These are phyloP conservation scores for Microcebus tavaratra DNA, from an alignment of 2,113 vertebrate genomes.

Conservation along the genomic window DNA sequence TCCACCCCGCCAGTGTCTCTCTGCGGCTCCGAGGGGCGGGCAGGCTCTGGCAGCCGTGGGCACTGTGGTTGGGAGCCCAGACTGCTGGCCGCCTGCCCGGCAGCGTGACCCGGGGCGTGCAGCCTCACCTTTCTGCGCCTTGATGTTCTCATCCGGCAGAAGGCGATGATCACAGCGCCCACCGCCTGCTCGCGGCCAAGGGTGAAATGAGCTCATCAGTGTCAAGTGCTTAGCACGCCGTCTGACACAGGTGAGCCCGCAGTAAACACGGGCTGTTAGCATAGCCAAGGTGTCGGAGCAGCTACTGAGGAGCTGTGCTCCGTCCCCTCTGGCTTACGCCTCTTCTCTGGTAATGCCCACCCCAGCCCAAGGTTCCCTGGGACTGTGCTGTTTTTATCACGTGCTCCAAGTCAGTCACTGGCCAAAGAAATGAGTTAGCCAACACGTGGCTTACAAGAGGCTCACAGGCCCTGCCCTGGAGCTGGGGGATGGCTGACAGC, in stretches of 20 bases:
- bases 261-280: not conserved
- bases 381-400: not conserved
- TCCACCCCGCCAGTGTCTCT: not conserved
- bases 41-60: not conserved
- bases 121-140: not conserved
- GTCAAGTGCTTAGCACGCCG: not conserved
- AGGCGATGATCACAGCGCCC: not conserved
- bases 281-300: not conserved
- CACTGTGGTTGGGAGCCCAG: not conserved
- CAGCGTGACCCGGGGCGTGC: not conserved
- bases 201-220: not conserved
- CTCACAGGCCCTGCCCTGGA: not conserved
- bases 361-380: not conserved
- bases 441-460: not conserved
- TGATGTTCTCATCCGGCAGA: not conserved
- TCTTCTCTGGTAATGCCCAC: not conserved
- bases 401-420: not conserved
- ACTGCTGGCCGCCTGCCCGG: not conserved
- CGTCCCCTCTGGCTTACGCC: not conserved
- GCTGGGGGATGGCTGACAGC: fast-evolving
- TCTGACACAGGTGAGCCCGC: not conserved
- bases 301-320: not conserved
- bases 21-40: not conserved
- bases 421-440: not conserved
- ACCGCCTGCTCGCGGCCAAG: not conserved